Base-by-base conservation (phyloP, 2,797 vertebrate genomes). In the Ctenosaura bakeri region DNA sequence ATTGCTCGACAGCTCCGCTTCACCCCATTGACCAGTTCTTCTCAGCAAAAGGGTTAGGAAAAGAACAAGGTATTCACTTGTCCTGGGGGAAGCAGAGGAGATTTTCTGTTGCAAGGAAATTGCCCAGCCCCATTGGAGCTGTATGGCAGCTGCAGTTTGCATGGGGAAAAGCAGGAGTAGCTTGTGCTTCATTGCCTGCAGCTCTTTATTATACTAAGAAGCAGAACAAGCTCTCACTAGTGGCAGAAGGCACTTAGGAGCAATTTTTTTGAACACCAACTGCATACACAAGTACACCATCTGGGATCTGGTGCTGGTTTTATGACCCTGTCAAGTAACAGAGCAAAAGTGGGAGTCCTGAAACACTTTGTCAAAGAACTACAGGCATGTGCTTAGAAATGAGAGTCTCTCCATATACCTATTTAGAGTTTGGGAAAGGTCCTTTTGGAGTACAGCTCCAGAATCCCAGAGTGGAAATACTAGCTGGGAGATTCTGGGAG, bases 401-500 rank as follows among this genome's bases (percentile, higher is more conserved):
- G 14, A 76, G 46, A 83, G 73, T 89, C 73, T 56, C 71, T 20
- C 66, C 10, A 62, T 62, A 89, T 42, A 78, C n/a, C 46, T 78
- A 50, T 50, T 46, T 12, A 78, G 24, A 69, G 29, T 29, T 32
- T 8, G 26, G 10, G 12, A 13, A 69, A 69, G 12, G 12, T 32
- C 8, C 12, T 69, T 69, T 69, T 69, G 29, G 29, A 69, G 29
- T 69, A 29, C 29, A 32, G 9, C 10, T 4, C 29, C 29, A 12
- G 10, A 69, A 69, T 32, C 66, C 29, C 29, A 32, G 29, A 69
- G 9, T 32, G 12, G 10, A 2, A 69, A 69, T 12, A 2, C 64
- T 69, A 26, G 26, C 64, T 66, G 64, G 64, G 8, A 66, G 24
- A 66, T 66, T 66, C 8, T 9, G 64, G 64, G 64, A 69, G 64